Base-by-base conservation (phyloP, 2,113 vertebrate genomes). In the Pangasianodon gigas region DNA sequence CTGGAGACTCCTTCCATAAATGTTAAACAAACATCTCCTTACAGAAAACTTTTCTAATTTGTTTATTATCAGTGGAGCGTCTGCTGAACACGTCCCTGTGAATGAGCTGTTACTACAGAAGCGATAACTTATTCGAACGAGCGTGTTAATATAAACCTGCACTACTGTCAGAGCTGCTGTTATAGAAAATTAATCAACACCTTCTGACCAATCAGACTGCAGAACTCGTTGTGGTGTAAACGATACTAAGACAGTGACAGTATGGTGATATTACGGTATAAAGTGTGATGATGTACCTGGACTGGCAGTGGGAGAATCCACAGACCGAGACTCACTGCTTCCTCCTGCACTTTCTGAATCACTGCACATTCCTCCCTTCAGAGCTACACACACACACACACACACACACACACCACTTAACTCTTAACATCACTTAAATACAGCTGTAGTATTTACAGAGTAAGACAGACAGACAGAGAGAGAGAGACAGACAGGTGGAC, bases 321-420 rank as follows among this genome's bases (percentile, higher is more conserved):
- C 97, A 90, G 98, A 99, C 75, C 97, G 95, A 2, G 98, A 98
- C 92, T 99, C 98, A 0, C 98, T 99, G 96, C 98, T 99, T 90
- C 98, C 98, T 46, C 98, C 98, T 0, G 97, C 98, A 41, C 98
- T 99, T 94, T 99, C 98, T 1, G 98, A 99, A 92, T 99, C 98
- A 77, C 98, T 99, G 93, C 97, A 97, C 97, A 98, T 98, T 85
- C 97, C 98, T 18, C 97, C 96, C 93, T 94, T 95, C 11, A 93
- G 60, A 0, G 60, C 95, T 95, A 84, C 41, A 87, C 67, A 88
- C 54, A 65, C 86, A 89, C 67, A 91, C 86, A 91, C 74, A 91
- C 56, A 83, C 32, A 60, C 56, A 84, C 51, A 83, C 51, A 83
- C 29, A 32, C 29, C 58, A 60, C 52, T n/a, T 5, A 79, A 80